A percentile compares a stretch with the other conserved stretches of the same genome.
Evolutionary conservation across 1,140 invertebrate genomes (phyloP).

Genomic region (Halyomorpha halys): DNA sequence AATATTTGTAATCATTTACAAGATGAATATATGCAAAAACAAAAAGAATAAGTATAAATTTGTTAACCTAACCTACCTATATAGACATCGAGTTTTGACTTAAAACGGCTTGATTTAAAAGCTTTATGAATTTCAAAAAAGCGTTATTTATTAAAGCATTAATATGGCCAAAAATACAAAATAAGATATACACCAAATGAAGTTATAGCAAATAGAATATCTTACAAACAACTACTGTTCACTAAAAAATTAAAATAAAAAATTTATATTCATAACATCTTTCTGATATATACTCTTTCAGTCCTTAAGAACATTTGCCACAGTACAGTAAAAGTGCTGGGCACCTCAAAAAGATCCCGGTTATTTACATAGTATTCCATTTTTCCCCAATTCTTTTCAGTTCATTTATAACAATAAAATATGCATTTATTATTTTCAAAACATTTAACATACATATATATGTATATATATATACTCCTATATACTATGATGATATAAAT

Average conservation of each 20-base stretch:
- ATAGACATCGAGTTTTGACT: no score
- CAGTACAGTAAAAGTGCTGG: neutral
- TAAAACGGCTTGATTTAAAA: no score
- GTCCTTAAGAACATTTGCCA: constrained; percentile 13
- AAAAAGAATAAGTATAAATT: no score
- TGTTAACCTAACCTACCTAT: no score
- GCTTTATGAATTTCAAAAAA: neutral
- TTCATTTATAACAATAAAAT: constrained; percentile 7
- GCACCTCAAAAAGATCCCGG: neutral
- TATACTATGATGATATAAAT: constrained; percentile 9
- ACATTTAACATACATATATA: constrained; percentile 6
- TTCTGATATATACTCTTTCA: constrained; percentile 14
- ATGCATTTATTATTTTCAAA: neutral
- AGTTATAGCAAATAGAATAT: neutral
- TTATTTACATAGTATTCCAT: constrained; percentile 1
- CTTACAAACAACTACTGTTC: neutral
- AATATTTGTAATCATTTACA: no score
- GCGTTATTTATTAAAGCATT: constrained; percentile 12
- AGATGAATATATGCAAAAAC: no score
- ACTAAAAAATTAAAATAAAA: neutral
- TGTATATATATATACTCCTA: neutral
- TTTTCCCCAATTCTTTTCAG: neutral
- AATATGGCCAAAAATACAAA: constrained; percentile 5
- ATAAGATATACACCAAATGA: neutral
- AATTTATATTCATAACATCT: neutral